Evolutionary conservation across 2,113 vertebrate species (phyloP).

Genomic region (human): DNA sequence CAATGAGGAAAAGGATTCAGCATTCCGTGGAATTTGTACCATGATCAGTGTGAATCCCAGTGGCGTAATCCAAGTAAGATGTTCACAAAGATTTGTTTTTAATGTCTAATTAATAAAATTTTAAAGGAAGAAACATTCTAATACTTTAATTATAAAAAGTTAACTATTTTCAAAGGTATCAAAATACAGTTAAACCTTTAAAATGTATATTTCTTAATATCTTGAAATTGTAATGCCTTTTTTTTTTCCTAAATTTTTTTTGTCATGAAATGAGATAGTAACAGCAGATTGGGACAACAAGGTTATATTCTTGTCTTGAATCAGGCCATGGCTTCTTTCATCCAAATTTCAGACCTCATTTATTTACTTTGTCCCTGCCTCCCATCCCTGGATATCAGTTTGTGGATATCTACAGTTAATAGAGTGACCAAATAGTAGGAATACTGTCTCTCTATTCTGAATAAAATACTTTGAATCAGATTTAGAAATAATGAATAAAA

Average conservation of each 20-base stretch:
- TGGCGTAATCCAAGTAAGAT: conserved; percentile 97
- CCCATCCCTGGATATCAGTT: background rate
- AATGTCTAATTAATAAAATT: background rate
- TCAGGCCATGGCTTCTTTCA: background rate
- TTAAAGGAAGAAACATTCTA: conserved; percentile 13
- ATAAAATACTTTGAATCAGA: background rate
- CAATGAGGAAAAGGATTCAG: conserved; percentile 99
- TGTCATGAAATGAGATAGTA: background rate
- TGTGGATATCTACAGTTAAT: background rate
- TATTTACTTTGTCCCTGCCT: background rate
- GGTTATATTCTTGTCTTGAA: background rate
- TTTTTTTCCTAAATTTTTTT: background rate
- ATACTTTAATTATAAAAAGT: background rate
- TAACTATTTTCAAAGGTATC: background rate
- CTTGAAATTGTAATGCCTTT: background rate
- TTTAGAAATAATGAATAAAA: background rate
- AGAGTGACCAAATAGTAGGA: background rate
- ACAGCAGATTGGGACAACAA: background rate
- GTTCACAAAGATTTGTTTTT: background rate
- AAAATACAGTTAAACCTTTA: background rate
- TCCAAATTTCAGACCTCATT: background rate
- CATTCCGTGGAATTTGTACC: conserved; percentile 98
- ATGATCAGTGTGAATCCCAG: conserved; percentile 98
- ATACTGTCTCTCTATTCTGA: background rate
- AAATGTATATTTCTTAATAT: background rate